Base-by-base conservation (phyloP, 2,797 vertebrate genomes). In the Molossus molossus region DNA sequence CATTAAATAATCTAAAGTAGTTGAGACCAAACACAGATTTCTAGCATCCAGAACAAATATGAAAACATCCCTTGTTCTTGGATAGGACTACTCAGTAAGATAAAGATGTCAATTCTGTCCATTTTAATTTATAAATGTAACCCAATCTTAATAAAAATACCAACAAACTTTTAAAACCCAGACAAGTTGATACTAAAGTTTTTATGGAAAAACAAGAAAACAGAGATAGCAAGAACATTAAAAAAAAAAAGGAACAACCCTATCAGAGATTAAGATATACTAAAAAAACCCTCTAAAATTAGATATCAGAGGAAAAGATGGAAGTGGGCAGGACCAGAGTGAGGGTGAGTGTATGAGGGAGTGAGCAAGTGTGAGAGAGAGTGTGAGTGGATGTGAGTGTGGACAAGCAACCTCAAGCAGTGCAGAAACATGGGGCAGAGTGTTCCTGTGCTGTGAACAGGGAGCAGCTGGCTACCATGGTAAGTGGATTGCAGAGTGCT, bases 91-190 rank as follows among this genome's bases (percentile, higher is more conserved):
- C 3, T 69, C 45, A 64, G 62, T 13, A 75, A 86, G 27, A 55
- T 55, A 45, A 86, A 86, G 21, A 76, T 55, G 12, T 58, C 7
- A 6, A 27, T 82, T 76, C 55, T 72, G 17, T 67, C 40, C 6
- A 6, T 45, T 45, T 45, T 45, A 45, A 45, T 60, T 90, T 86
- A 67, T 85, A 90, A 72, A 95, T 58, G 14, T 79, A 80, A 93
- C 20, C n/a, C 13, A 80, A 85, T 67, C 18, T 29, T 23, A 58
- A 70, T 73, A 65, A 73, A 85, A 76, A 76, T 50, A 60, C 15
- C n/a, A 60, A 73, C 12, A 40, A 80, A 67, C 45, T 69, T 95
- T 50, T 40, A 48, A 91, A 76, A 82, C 17, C 9, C 53, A 48
- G 18, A 29, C 17, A 75, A 87, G 21, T 20, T 62, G 45, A 82